Percentiles rank a stretch among this genome's conserved stretches.
These are phyloP conservation scores for Napeogenes sylphis DNA, from an alignment of 2,888 invertebrate species.

Conservation along the genomic window DNA sequence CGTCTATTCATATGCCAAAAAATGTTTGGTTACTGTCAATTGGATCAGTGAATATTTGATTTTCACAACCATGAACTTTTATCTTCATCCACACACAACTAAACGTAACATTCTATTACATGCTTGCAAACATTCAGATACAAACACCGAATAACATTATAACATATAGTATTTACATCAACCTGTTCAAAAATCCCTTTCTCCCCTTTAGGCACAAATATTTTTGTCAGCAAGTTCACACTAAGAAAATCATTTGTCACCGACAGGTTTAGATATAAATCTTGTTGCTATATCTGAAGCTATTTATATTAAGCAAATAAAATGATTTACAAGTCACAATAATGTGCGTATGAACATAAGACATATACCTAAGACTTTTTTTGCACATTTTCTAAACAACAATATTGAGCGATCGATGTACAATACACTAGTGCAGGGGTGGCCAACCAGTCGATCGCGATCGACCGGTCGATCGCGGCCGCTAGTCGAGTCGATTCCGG, in stretches of 20 bases:
- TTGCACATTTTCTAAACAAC: slow-evolving; percentile 6
- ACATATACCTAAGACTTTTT: too few relatives aligned
- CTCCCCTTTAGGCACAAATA: slow-evolving; percentile 26
- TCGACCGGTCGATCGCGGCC: too few relatives aligned
- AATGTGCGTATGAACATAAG: too few relatives aligned
- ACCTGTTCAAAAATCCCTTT: slow-evolving; percentile 13
- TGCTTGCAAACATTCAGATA: too few relatives aligned
- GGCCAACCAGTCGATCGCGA: too few relatives aligned
- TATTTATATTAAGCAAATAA: too few relatives aligned
- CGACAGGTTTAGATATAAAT: neutral
- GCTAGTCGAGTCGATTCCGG: too few relatives aligned
- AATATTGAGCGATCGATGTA: slow-evolving; percentile 18
- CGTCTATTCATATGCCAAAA: too few relatives aligned
- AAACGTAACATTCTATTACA: slow-evolving; percentile 15
- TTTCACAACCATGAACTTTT: slow-evolving; percentile 26
- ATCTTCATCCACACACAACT: slow-evolving; percentile 19
- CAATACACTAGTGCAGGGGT: slow-evolving; percentile 3
- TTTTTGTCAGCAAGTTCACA: slow-evolving; percentile 20
- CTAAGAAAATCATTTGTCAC: neutral
- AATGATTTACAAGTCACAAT: too few relatives aligned
- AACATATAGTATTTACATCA: slow-evolving; percentile 17
- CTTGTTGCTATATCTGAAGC: too few relatives aligned
- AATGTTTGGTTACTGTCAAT: too few relatives aligned
- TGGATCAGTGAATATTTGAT: neutral
- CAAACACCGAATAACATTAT: slow-evolving; percentile 23